These are phyloP conservation scores for Argyrosomus regius DNA, from an alignment of 2,797 vertebrate genomes.

Conservation along the genomic window DNA sequence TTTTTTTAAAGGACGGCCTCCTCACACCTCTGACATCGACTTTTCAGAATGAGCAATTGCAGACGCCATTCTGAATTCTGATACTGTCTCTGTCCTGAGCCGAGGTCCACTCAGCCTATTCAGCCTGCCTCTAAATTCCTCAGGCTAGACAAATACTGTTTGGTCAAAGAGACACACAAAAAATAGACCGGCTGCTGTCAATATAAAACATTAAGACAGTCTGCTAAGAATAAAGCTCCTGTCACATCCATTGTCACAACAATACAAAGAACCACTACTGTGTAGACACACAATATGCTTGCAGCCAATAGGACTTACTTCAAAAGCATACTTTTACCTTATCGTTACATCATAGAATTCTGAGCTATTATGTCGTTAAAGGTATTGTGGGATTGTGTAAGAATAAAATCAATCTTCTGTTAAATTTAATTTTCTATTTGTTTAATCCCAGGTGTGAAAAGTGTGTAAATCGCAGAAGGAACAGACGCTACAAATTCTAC, in stretches of 20 bases:
- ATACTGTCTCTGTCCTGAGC: constrained; percentile 43
- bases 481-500: not conserved
- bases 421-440: not conserved
- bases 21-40: constrained; percentile 40
- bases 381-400: not conserved
- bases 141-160: constrained; percentile 44
- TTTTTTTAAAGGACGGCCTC: constrained; percentile 55
- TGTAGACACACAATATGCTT: not conserved
- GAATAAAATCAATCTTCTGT: not conserved
- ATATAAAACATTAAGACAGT: constrained; percentile 33
- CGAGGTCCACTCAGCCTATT: constrained; percentile 29
- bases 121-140: constrained; percentile 42
- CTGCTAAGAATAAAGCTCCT: constrained; percentile 35
- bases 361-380: not conserved
- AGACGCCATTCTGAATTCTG: constrained; percentile 65
- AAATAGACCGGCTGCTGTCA: constrained; percentile 28
- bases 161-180: constrained; percentile 30
- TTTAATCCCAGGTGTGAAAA: not conserved
- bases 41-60: constrained; percentile 68
- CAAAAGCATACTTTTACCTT: not conserved
- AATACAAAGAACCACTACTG: constrained; percentile 28
- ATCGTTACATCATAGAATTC: not conserved
- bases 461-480: not conserved
- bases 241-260: constrained; percentile 30
- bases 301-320: not conserved